Conservation (phyloP, 2,113 vertebrate species). For the Onychostoma macrolepis region DNA sequence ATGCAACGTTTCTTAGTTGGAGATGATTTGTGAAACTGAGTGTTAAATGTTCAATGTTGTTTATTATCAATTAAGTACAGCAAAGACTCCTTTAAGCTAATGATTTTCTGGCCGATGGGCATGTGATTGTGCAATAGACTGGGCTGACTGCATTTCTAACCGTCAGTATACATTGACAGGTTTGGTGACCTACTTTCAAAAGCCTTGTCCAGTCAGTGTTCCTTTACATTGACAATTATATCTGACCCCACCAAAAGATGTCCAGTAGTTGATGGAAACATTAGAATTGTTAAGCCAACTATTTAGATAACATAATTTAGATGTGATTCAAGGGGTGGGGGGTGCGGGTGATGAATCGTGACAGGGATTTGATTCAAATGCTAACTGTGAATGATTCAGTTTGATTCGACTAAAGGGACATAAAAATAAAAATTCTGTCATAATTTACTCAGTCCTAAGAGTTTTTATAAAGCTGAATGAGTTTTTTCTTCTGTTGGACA, state of each 20-base stretch:
- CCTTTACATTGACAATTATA: background rate
- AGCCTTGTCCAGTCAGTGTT: slow-evolving; percentile 41
- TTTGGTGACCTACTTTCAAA: slow-evolving; percentile 47
- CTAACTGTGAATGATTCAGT: background rate
- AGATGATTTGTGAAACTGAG: background rate
- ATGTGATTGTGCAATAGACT: slow-evolving; percentile 22
- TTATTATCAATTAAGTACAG: background rate
- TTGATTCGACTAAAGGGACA: background rate
- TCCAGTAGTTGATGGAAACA: background rate
- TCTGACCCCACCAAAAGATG: background rate
- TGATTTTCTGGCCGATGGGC: background rate
- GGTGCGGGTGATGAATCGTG: no score
- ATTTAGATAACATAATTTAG: background rate
- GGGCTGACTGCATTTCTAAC: background rate
- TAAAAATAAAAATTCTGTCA: background rate
- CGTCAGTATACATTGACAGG: slow-evolving; percentile 8
- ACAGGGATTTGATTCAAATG: background rate
- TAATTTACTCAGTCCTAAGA: no score
- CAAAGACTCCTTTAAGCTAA: background rate
- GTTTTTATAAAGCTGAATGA: background rate
- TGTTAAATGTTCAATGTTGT: background rate
- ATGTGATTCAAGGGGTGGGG: background rate
- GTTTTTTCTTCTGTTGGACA: background rate
- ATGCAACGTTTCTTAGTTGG: background rate
- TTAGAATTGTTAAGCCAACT: background rate